These are phyloP conservation scores for Enoplosus armatus DNA, from an alignment of 2,797 vertebrate genomes.

Conservation along the genomic window DNA sequence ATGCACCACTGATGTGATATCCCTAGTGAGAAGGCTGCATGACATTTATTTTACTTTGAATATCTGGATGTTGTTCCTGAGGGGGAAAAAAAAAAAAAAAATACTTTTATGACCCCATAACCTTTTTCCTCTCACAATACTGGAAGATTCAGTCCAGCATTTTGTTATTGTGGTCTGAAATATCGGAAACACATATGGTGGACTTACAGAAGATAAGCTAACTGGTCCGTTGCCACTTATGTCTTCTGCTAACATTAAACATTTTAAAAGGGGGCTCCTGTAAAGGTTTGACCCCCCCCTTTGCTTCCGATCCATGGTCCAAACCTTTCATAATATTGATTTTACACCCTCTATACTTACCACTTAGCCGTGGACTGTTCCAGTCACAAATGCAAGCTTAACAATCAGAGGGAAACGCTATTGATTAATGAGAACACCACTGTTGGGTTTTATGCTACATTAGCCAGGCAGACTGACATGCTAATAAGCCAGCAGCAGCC, in stretches of 20 bases:
- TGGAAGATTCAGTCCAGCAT: too few species aligned
- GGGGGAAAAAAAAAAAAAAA: too few species aligned
- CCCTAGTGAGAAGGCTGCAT: too few species aligned
- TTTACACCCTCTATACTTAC: background rate
- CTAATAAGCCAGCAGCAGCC: slow-evolving; percentile 43
- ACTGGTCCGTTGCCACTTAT: background rate
- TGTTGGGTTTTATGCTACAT: slow-evolving; percentile 37
- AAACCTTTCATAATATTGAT: background rate
- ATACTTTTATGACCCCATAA: too few species aligned
- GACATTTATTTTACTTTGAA: too few species aligned
- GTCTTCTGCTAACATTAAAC: background rate
- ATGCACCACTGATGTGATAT: too few species aligned
- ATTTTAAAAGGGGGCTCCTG: background rate
- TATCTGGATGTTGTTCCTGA: too few species aligned
- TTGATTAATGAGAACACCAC: slow-evolving; percentile 36
- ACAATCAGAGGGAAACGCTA: slow-evolving; percentile 17
- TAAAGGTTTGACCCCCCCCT: background rate
- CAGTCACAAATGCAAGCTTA: background rate
- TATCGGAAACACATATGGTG: background rate
- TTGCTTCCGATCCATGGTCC: background rate
- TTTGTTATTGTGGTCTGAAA: background rate
- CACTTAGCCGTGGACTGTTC: background rate
- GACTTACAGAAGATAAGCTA: background rate
- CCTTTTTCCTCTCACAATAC: too few species aligned
- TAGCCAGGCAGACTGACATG: slow-evolving; percentile 29